These are phyloP conservation scores for Steatornis caripensis DNA, from an alignment of 2,113 vertebrate genomes.

Conservation along the genomic window DNA sequence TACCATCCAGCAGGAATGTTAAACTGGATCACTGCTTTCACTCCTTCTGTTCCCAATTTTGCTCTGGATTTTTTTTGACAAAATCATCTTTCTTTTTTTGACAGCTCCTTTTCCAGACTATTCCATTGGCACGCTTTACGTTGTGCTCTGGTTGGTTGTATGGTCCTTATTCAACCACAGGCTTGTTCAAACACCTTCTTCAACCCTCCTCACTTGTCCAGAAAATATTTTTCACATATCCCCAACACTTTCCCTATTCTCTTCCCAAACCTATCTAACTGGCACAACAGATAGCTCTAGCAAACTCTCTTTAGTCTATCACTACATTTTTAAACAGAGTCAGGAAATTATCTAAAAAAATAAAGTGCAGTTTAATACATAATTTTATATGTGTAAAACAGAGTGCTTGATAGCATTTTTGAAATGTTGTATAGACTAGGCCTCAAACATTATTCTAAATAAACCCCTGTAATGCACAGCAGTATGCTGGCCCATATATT, in stretches of 20 bases:
- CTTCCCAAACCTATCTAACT: background rate
- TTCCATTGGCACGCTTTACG: fast-evolving
- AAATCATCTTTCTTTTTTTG: background rate
- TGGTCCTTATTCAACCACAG: background rate
- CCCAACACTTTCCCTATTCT: background rate
- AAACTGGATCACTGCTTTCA: background rate
- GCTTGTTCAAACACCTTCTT: background rate
- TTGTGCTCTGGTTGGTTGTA: background rate
- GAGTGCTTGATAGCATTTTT: background rate
- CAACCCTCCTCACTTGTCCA: background rate
- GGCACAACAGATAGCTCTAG: background rate
- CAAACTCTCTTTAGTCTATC: background rate
- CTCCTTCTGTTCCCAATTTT: background rate
- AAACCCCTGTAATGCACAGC: background rate
- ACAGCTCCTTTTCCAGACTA: background rate
- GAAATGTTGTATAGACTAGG: background rate
- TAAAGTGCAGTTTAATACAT: background rate
- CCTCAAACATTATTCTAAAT: background rate
- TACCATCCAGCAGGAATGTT: background rate
- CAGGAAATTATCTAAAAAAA: background rate
- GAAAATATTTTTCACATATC: background rate
- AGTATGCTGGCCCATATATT: background rate
- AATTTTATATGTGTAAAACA: background rate
- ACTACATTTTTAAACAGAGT: background rate
- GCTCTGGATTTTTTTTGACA: background rate